Conservation (phyloP, 2,888 invertebrate species). For the Ochropleura leucogaster region DNA sequence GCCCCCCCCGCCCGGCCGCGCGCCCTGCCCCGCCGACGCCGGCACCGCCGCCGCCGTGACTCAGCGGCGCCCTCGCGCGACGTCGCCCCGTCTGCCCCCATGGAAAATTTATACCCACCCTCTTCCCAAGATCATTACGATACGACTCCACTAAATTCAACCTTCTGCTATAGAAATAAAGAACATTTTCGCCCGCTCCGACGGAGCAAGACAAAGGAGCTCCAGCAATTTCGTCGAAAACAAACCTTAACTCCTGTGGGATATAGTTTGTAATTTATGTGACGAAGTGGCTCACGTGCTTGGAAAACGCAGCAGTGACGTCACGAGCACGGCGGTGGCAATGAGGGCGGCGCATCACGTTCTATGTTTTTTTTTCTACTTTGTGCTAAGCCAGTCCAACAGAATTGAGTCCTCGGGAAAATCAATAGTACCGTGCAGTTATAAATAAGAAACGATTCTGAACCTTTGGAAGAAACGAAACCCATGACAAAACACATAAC, state of each 20-base stretch:
- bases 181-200: constrained; percentile 72
- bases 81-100: constrained; percentile 90
- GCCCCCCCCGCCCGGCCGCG: constrained; percentile 64
- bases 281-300: constrained; percentile 86
- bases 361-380: constrained; percentile 28
- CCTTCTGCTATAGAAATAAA: constrained; percentile 76
- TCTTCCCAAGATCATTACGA: constrained; percentile 87
- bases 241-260: constrained; percentile 88
- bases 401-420: constrained; percentile 32
- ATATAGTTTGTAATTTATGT: constrained; percentile 89
- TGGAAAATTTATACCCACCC: constrained; percentile 91
- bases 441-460: constrained; percentile 35
- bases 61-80: constrained; percentile 90
- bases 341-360: constrained; percentile 61
- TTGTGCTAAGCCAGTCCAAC: constrained; percentile 22
- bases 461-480: constrained; percentile 20
- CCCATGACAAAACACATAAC: constrained; percentile 6
- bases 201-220: constrained; percentile 86
- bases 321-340: constrained; percentile 77
- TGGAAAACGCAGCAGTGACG: constrained; percentile 85
- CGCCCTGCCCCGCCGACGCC: constrained; percentile 72
- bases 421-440: constrained; percentile 42
- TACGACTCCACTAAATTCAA: constrained; percentile 72
- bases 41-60: constrained; percentile 83
- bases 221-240: constrained; percentile 87